A percentile compares a stretch with the other conserved stretches of the same genome.
phyloP scores from a whole-genome alignment of 1,140 invertebrate genomes.

The Bacillus rossius region DNA sequence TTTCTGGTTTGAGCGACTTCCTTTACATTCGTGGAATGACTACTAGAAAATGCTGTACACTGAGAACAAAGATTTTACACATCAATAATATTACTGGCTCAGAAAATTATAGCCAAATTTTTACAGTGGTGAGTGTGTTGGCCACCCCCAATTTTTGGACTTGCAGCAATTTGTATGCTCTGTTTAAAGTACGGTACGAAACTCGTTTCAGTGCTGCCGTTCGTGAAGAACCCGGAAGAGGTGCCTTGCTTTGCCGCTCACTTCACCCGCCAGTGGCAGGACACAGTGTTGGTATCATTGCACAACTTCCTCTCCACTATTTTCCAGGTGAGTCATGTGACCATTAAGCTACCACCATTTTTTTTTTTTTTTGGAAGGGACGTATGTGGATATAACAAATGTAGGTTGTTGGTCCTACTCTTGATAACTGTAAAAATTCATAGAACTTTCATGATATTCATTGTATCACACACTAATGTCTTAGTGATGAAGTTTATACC shows the following conservation, averaged over 20 bases:
- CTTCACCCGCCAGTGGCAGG: conserved; percentile 93
- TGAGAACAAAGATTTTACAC: too few relatives aligned
- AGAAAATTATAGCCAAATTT: neutral
- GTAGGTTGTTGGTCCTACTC: neutral
- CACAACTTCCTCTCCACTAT: conserved; percentile 91
- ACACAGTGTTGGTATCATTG: conserved; percentile 87
- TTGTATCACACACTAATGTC: too few relatives aligned
- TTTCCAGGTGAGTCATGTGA: conserved; percentile 57
- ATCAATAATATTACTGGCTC: too few relatives aligned
- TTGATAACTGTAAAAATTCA: too few relatives aligned
- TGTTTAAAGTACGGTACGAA: neutral
- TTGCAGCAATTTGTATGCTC: neutral
- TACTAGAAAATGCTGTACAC: too few relatives aligned
- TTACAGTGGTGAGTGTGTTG: neutral
- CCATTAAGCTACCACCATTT: too few relatives aligned
- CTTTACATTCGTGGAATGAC: too few relatives aligned
- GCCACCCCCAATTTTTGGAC: neutral
- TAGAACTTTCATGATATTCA: too few relatives aligned
- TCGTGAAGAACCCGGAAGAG: conserved; percentile 86
- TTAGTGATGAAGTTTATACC: too few relatives aligned
- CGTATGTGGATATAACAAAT: neutral
- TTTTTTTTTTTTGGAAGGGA: too few relatives aligned
- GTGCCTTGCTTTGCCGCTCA: conserved; percentile 80
- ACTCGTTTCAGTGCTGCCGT: conserved; percentile 64
- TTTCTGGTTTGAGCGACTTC: too few relatives aligned